Evolutionary conservation across 2,113 vertebrate species (phyloP), one percentile per base, ranked within the genome.

Genomic region (Callaeas wilsoni): DNA sequence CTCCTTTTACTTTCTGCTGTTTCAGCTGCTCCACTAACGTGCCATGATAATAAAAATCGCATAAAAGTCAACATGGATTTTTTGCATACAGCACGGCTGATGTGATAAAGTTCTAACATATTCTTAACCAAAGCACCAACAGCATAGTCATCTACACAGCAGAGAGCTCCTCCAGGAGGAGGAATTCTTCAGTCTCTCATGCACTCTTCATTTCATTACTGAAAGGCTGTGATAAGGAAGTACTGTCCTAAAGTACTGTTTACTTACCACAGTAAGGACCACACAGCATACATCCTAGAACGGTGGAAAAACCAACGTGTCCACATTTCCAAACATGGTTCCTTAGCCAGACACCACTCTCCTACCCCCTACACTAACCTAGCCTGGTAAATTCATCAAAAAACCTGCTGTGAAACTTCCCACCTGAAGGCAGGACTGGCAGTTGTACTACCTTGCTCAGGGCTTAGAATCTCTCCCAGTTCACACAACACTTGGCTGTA

Each of bases 401-500:
- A 87, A 83, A 41, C 2, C 25, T 56, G 17, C 26, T 69, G 44
- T 49, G 69, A 81, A 89, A 64, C 32, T 70, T 90, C 23, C 33
- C 8, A 57, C 46, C 39, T 29, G 46, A 86, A 85, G 64, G 63
- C 35, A 80, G 47, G 27, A 53, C 59, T 50, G 46, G 57, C n/a
- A 88, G 39, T 27, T 74, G 37, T 35, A 56, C 33, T 63, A 37
- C 35, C 73, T 92, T 83, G 37, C 60, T 89, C 47, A 35, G 37
- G 35, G 64, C 47, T 89, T 44, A 87, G 59, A 87, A 81, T 23
- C 52, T 37, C 33, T 84, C 14, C 44, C 84, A 70, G 56, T 52
- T 81, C 80, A 70, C 37, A 57, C 39, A 81, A 90, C 42, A 70
- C 23, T 12, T 95, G 86, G 76, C 77, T 90, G 56, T 32, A 81